Evolutionary conservation across 2,797 vertebrate species (phyloP), one percentile per base, ranked within the genome.

Genomic region (Sebastes taczanowskii): DNA sequence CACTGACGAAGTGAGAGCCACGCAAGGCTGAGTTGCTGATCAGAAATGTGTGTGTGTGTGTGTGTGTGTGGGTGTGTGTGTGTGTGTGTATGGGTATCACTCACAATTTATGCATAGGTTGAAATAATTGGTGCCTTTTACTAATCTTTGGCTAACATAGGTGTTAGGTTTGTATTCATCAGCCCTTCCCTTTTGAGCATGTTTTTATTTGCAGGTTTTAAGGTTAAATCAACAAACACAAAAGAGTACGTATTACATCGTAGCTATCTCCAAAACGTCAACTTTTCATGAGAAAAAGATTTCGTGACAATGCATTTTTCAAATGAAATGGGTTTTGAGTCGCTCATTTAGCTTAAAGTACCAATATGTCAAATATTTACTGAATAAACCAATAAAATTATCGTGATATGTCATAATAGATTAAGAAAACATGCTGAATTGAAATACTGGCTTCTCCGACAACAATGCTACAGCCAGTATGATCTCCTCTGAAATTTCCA

Each of bases 1-100:
- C 78, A 77, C 92, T 94, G 93, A 94, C 91, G 83, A 93, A 94
- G 89, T 89, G 92, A 91, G 91, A 92, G 90, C 88, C 86, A 84
- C 59, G 88, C 91, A 86, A 91, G 88, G 86, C 90, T 88, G 92
- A 87, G 90, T 85, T 90, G 87, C 91, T 89, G 90, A 92, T 91
- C 90, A 90, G 87, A 42, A 42, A 0, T 78, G 14, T 46, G 14
- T 46, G 38, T 42, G 42, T 46, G 42, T 16, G 38, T 16, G 38
- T 75, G 78, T 86, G 81, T 85, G 80, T 61, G 38, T 16, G 38
- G 73, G 78, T 86, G 81, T 85, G 80, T 61, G 55, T 76, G 74
- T 83, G 84, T 80, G 78, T 59, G 76, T 82, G 71, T 71, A 74
- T 65, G 38, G 18, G 56, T 53, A 30, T 64, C 72, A 78, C 55